Conservation (phyloP, 2,113 vertebrate genomes). For the Chaetura pelagica region DNA sequence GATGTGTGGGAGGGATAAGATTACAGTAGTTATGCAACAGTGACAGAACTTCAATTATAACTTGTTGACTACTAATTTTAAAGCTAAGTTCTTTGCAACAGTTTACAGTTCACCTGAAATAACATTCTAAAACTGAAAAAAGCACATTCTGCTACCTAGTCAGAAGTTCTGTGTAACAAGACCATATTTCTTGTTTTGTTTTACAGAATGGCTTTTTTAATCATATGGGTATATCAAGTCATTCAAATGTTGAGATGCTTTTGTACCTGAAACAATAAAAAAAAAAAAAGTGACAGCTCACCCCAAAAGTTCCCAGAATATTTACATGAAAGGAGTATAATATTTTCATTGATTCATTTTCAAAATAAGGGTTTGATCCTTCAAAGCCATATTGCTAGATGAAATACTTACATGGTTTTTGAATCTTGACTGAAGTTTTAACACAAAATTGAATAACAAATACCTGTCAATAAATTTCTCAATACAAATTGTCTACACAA, state of each 20-base stretch:
- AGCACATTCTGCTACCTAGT: not conserved
- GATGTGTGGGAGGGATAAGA: slow-evolving; percentile 51
- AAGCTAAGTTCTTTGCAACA: slow-evolving; percentile 3
- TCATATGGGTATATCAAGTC: not conserved
- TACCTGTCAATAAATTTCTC: not conserved
- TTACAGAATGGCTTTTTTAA: not conserved
- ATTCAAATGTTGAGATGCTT: not conserved
- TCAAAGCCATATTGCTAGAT: not conserved
- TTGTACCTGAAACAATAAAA: not conserved
- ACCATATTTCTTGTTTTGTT: not conserved
- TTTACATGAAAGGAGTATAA: not conserved
- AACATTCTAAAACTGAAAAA: not conserved
- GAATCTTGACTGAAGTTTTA: not conserved
- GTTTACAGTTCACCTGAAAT: slow-evolving; percentile 30
- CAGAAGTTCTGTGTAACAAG: not conserved
- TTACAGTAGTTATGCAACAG: slow-evolving; percentile 48
- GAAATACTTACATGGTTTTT: not conserved
- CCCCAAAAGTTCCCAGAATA: not conserved
- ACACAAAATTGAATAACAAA: not conserved
- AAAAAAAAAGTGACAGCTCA: not conserved
- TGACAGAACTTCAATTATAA: slow-evolving; percentile 61
- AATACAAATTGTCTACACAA: not conserved
- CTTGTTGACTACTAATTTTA: slow-evolving; percentile 44
- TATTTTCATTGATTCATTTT: not conserved
- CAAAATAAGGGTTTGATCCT: not conserved